A percentile compares a stretch with the other conserved stretches of the same genome.
Conservation (phyloP, 1,140 invertebrate species). For the Fopius arisanus region DNA sequence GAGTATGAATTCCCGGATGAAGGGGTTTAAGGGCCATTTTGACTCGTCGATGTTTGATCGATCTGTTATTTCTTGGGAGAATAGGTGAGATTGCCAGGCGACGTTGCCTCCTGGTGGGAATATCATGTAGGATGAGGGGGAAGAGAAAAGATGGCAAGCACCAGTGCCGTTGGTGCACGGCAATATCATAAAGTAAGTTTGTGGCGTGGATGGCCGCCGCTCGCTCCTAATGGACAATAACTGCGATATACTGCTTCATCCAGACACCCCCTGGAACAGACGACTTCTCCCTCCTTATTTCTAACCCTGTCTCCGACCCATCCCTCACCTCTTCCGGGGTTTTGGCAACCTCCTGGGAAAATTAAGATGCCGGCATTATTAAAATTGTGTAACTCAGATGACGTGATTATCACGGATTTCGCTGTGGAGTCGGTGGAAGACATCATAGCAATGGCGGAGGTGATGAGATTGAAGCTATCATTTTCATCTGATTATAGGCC, state of each 20-base stretch:
- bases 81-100: background rate
- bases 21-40: slow-evolving; percentile 1
- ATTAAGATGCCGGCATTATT: background rate
- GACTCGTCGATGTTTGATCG: background rate
- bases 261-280: slow-evolving; percentile 34
- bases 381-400: too few relatives aligned
- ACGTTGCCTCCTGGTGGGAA: background rate
- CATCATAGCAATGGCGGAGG: too few relatives aligned
- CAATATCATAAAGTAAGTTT: slow-evolving; percentile 59
- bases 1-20: background rate
- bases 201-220: slow-evolving; percentile 53
- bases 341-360: background rate
- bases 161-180: slow-evolving; percentile 26
- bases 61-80: background rate
- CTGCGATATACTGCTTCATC: slow-evolving; percentile 56
- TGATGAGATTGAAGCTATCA: too few relatives aligned
- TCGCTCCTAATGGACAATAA: slow-evolving; percentile 61
- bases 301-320: background rate
- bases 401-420: too few relatives aligned
- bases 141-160: slow-evolving; percentile 14
- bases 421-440: too few relatives aligned
- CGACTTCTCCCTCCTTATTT: slow-evolving; percentile 33
- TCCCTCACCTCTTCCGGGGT: background rate
- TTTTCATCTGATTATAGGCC: too few relatives aligned
- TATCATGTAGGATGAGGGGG: background rate